Evolutionary conservation across 2,113 vertebrate species (phyloP).

Genomic region (Chloropsis cyanopogon): DNA sequence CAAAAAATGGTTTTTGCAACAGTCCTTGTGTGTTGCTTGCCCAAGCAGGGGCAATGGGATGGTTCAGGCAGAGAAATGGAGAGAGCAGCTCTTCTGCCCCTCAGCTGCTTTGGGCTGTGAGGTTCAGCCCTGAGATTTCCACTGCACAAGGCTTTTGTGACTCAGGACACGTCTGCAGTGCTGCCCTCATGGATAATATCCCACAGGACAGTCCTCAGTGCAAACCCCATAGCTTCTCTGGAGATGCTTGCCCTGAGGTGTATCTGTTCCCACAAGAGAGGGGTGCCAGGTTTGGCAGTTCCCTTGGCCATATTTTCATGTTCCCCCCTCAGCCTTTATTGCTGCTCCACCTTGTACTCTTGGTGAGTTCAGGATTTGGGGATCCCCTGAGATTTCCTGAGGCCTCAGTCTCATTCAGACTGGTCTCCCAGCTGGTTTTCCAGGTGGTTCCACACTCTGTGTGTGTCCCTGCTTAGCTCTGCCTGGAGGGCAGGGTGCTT

Average conservation of each 20-base stretch:
- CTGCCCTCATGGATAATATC: neutral
- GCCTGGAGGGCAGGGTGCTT: neutral
- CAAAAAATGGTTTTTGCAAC: neutral
- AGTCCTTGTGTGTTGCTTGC: neutral
- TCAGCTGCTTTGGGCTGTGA: neutral
- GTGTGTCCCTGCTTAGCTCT: neutral
- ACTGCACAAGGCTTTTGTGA: neutral
- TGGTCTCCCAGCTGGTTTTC: neutral
- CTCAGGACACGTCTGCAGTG: neutral
- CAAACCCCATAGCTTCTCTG: rapidly evolving
- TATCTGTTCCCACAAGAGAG: neutral
- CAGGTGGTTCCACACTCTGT: neutral
- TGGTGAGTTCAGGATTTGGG: neutral
- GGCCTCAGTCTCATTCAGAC: neutral
- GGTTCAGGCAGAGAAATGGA: neutral
- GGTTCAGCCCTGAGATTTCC: neutral
- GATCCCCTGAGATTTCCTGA: neutral
- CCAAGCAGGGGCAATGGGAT: neutral
- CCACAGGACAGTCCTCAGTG: neutral
- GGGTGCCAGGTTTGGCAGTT: neutral
- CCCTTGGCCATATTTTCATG: neutral
- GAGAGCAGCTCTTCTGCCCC: neutral
- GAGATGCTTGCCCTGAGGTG: neutral
- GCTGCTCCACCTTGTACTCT: rapidly evolving
- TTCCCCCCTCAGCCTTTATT: neutral